Base-by-base conservation (phyloP, 2,888 invertebrate species). In the Meteorus cinctellus region DNA sequence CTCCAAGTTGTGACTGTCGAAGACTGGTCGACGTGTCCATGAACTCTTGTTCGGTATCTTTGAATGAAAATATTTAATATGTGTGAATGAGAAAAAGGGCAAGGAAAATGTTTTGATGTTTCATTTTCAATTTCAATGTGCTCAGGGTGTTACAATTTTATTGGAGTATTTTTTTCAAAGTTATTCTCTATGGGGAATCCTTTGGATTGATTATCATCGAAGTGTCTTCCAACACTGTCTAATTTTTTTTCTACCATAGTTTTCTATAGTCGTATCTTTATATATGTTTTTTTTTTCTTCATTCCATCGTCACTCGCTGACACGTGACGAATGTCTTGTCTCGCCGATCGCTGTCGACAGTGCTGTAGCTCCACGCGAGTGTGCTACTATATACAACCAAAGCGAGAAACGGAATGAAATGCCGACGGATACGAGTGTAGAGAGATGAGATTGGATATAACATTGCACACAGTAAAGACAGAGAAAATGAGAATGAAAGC, bases 281-380 rank as follows among this genome's bases (percentile, higher is more conserved):
- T 76, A 68, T 71, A 66, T 80, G 75, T 80, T 77, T 67, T 75
- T 74, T 75, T 75, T 71, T 77, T 69, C 62, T 72, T 74, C 79
- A 78, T 79, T 73, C 74, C 60, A 72, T 76, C 77, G 78, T 66
- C 72, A 78, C 74, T 67, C 76, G 36, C 6, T 76, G 78, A 78
- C 78, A 80, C 79, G 80, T 82, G 83, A 83, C 83, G 83, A 80
- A 82, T 82, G 83, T 83, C 83, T 81, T 80, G 82, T 83, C 81
- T 77, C 78, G 76, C 77, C 82, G 82, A 83, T 82, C 80, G 81
- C 78, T 81, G 83, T 82, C 82, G 83, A 83, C 83, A 81, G 80
- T 63, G 74, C 51, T 65, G 55, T 19, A 55, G 55, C 19, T 55
- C 55, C 8, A 19, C 55, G 19, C 55, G 19, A 68, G 72, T 48